Conservation (phyloP, 1,140 invertebrate species). For the Lasaia peninsularis region DNA sequence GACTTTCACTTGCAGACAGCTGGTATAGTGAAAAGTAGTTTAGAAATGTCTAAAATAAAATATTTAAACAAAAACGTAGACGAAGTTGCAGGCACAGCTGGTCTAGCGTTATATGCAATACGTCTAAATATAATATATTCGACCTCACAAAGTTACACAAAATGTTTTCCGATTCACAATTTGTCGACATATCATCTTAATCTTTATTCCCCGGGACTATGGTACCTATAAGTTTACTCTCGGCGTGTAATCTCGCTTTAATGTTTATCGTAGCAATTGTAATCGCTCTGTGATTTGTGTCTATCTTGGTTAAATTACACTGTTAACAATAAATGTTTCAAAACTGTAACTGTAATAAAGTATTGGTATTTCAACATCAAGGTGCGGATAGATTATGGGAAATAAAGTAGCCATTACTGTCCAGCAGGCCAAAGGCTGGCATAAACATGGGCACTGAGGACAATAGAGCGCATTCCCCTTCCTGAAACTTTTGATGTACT, state of each 20-base stretch:
- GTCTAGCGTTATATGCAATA: no score
- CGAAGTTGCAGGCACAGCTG: no score
- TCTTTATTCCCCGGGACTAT: not conserved
- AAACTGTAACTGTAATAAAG: conserved; percentile 29
- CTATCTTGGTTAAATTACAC: conserved; percentile 20
- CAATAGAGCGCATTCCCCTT: conserved; percentile 1
- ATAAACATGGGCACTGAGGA: conserved; percentile 25
- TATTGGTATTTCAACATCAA: conserved; percentile 26
- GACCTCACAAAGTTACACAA: not conserved
- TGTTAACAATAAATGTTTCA: conserved; percentile 26
- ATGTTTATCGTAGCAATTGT: conserved; percentile 25
- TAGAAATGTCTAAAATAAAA: no score
- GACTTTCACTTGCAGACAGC: no score
- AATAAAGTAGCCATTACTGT: conserved; percentile 31
- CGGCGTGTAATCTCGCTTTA: conserved; percentile 12
- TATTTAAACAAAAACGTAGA: no score
- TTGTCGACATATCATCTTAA: not conserved
- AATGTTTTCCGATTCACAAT: not conserved
- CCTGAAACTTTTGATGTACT: no score
- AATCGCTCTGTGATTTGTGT: conserved; percentile 31
- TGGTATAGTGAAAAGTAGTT: no score
- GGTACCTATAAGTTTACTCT: not conserved
- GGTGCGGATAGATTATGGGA: conserved; percentile 31
- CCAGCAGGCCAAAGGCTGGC: conserved; percentile 21
- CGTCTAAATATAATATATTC: no score